phyloP scores from a whole-genome alignment of 2,797 vertebrate genomes.

The Allobates femoralis region DNA sequence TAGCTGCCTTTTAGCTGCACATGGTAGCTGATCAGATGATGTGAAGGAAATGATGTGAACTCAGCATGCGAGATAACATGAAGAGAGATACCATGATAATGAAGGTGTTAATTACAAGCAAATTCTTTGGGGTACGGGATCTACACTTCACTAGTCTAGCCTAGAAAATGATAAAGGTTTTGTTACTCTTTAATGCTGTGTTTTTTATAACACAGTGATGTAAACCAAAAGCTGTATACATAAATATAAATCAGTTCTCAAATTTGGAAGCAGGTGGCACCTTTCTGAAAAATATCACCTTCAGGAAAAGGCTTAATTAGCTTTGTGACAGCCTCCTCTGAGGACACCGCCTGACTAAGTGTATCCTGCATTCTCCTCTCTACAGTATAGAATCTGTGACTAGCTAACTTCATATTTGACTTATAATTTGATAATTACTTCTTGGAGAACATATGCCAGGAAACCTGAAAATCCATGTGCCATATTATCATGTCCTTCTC shows the following conservation, averaged over 20 bases:
- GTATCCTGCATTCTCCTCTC: background rate
- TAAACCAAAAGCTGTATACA: background rate
- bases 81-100: no score
- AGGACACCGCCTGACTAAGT: background rate
- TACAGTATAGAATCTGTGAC: background rate
- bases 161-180: no score
- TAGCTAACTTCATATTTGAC: slow-evolving; percentile 30
- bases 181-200: background rate
- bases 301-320: slow-evolving; percentile 13
- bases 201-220: background rate
- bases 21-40: no score
- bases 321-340: background rate
- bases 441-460: slow-evolving; percentile 8
- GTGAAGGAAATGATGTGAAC: no score
- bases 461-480: slow-evolving; percentile 11
- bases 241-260: background rate
- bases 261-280: background rate
- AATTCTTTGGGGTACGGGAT: no score
- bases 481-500: slow-evolving; percentile 8
- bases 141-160: no score
- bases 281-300: background rate
- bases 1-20: no score
- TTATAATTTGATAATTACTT: slow-evolving; percentile 21
- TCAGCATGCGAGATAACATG: no score
- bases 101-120: no score